Base-by-base conservation (phyloP, 2,888 invertebrate species). In the Dryococelus australis region DNA sequence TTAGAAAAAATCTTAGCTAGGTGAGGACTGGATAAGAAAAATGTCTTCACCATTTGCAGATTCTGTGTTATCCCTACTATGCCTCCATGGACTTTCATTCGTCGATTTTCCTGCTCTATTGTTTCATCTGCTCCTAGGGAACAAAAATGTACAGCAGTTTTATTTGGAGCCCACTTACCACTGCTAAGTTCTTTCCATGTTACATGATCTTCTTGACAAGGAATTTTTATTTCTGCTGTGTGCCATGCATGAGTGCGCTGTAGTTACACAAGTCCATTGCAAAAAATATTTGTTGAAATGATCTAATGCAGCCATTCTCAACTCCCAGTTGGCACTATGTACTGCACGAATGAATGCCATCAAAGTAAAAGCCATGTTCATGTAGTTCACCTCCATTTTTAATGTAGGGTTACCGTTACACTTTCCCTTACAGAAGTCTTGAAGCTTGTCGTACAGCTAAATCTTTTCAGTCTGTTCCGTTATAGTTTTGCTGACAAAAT, bases 341-440 rank as follows among this genome's bases (percentile, higher is more conserved):
- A 80, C 79, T 86, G 65, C 65, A n/a, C 86, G 78, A 53, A 86
- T 86, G 43, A 86, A 86, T 79, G 2, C 47, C 86, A 83, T 86
- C 28, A 86, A 35, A 86, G 65, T 65, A 28, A 86, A 86, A 83
- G 53, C 86, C 81, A 86, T 80, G 28, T 10, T 26, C 65, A 86
- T 65, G 43, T 86, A 86, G 65, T 80, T 86, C 43, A 86, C 53
- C n/a, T 0, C 86, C 86, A 85, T 85, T n/a, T 8, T 84, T 43
- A 84, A n/a, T 4, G 84, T 84, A 84, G 12, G 84, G 13, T 84
- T 84, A 26, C n/a, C 28, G 10, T 84, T 26, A 84, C 35, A 6
- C 84, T 84, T 84, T 3, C 12, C 35, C 28, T 84, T 84, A 35
- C 84, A 8, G 28, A 79, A 8, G 79, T 8, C 27, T 79, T 79